Evolutionary conservation across 2,888 invertebrate genomes (phyloP), one percentile per base, ranked within the genome.

Genomic region (Bugula neritina): DNA sequence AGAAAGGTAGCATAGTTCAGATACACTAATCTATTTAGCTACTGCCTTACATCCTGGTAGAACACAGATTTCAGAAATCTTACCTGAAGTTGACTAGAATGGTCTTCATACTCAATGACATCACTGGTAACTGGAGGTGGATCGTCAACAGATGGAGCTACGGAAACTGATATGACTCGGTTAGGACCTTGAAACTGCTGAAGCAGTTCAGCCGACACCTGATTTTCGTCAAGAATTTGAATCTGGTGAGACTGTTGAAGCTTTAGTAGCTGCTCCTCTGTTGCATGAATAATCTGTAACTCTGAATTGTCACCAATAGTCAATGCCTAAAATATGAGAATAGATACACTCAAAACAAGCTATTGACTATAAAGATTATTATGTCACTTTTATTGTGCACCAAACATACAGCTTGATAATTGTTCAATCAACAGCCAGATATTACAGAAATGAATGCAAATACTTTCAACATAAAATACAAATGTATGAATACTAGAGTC

Each of bases 201-300:
- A 1, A 63, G 63, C 13, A 63, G 31, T 31, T 63, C 63, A 29
- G 63, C 63, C 3, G 63, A 31, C 34, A 81, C 79, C 57, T 80
- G 79, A 72, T 80, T 79, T 69, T 80, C 81, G 35, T 81, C 79
- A 21, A 83, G 74, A 70, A 83, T 82, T 72, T 83, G 82, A 75
- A 83, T 83, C 72, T 82, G 81, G 35, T 82, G 82, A 35, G 79
- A 81, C 52, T 82, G 81, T 74, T 82, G 82, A 52, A 84, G 76
- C 73, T 83, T 82, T 21, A 82, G 83, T 34, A 84, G 79, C 73
- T 84, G 84, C 77, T 84, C 84, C 31, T 83, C 83, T 35, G 84
- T 84, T 74, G 84, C 84, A 72, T 84, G 83, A 21, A 84, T 77
- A 29, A 84, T 82, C 77, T 84, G 84, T 43, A 84, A 82, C 74